phyloP scores from a whole-genome alignment of 30 jellyfish, hydroid and myxozoan genomes.

The Mastigias papua region DNA sequence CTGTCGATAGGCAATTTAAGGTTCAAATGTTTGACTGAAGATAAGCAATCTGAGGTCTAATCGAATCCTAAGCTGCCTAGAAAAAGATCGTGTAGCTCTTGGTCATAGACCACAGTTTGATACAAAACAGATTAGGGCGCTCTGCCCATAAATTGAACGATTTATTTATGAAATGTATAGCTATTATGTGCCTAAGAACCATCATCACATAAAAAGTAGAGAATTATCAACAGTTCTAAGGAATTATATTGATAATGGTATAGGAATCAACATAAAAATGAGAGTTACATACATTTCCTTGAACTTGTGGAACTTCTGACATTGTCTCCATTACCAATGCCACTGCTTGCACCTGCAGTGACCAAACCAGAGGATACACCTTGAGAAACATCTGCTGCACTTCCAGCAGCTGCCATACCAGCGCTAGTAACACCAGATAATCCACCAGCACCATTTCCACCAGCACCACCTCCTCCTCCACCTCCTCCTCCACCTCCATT shows the following conservation, averaged over 20 bases:
- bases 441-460: conserved; percentile 80
- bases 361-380: conserved; percentile 62
- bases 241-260: neutral
- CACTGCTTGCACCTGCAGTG: conserved; percentile 48
- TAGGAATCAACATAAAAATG: neutral
- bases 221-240: too few species aligned
- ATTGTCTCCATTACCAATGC: conserved; percentile 45
- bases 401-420: conserved; percentile 66
- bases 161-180: too few species aligned
- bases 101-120: too few species aligned
- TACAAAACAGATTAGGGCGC: too few species aligned
- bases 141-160: too few species aligned
- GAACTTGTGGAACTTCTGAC: conserved; percentile 44
- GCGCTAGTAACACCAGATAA: conserved; percentile 67
- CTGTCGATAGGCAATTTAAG: too few species aligned
- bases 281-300: conserved; percentile 50
- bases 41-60: too few species aligned
- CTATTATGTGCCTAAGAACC: too few species aligned
- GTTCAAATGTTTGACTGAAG: too few species aligned
- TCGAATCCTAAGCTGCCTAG: too few species aligned
- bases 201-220: too few species aligned
- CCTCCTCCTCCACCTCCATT: conserved; percentile 65
- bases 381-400: conserved; percentile 68
- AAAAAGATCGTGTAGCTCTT: too few species aligned
- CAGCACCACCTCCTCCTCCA: conserved; percentile 61